These are phyloP conservation scores for Muscina levida DNA, from an alignment of 2,888 invertebrate species.

Conservation along the genomic window DNA sequence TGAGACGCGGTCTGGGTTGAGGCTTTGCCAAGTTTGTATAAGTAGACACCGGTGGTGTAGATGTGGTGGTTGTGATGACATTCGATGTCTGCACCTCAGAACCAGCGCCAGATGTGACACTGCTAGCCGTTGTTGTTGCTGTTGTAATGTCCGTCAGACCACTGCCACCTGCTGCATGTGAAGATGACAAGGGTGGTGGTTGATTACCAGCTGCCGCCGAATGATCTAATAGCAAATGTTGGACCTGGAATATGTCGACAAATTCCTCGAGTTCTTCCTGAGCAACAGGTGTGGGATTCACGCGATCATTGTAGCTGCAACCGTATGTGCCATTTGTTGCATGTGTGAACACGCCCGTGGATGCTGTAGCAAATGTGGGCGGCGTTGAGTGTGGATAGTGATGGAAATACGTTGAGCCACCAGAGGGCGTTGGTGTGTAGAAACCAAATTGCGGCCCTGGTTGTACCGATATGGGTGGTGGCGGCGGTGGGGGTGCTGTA, in stretches of 20 bases:
- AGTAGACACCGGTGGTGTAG: conserved; percentile 9
- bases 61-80: not conserved
- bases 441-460: conserved; percentile 68
- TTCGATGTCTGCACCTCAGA: conserved; percentile 52
- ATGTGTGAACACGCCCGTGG: conserved; percentile 28
- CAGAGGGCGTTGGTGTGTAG: conserved; percentile 68
- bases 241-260: conserved; percentile 91
- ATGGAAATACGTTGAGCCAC: conserved; percentile 67
- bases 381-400: conserved; percentile 67
- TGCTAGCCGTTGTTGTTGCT: conserved; percentile 65
- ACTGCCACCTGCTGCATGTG: conserved; percentile 48
- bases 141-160: conserved; percentile 62
- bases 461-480: conserved; percentile 67
- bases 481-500: conserved; percentile 63
- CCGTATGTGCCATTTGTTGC: conserved; percentile 43
- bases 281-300: conserved; percentile 10
- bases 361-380: conserved; percentile 55
- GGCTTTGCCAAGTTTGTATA: conserved; percentile 66
- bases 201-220: conserved; percentile 72
- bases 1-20: conserved; percentile 78
- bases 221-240: conserved; percentile 85
- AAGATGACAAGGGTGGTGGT: conserved; percentile 56
- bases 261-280: conserved; percentile 84
- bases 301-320: conserved; percentile 33
- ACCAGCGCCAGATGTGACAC: conserved; percentile 66